A percentile compares a stretch with the other conserved stretches of the same genome.
These are phyloP conservation scores for Congeria kusceri DNA, from an alignment of 2,888 invertebrate genomes.

Conservation along the genomic window DNA sequence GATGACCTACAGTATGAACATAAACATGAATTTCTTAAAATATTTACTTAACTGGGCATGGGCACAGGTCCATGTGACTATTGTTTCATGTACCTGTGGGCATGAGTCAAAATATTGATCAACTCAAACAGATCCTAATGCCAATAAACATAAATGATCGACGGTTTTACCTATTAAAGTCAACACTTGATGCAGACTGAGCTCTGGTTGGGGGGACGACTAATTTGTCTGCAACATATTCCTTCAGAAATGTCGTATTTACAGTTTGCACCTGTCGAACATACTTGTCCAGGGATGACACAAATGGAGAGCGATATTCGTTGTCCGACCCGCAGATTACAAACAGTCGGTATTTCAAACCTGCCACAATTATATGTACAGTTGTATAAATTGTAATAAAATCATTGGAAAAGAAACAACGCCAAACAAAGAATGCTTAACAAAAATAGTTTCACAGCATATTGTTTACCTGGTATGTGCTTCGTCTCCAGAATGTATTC, in stretches of 20 bases:
- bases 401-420: no score
- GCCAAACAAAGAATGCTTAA: no score
- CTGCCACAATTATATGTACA: constrained; percentile 32
- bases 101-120: neutral
- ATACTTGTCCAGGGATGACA: constrained; percentile 67
- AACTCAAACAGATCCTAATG: neutral
- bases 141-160: neutral
- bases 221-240: constrained; percentile 44
- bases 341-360: constrained; percentile 66
- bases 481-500: constrained; percentile 48
- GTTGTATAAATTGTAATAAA: no score
- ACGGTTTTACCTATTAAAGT: constrained; percentile 44
- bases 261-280: constrained; percentile 45
- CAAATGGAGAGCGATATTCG: constrained; percentile 77
- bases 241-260: constrained; percentile 14
- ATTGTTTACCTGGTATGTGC: no score
- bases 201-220: constrained; percentile 9
- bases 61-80: no score
- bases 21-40: neutral
- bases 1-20: neutral
- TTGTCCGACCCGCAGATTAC: constrained; percentile 78
- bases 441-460: no score
- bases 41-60: no score
- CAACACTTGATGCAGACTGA: constrained; percentile 46
- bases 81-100: neutral